Conservation (phyloP, 2,113 vertebrate genomes). For the Setophaga petechia region DNA sequence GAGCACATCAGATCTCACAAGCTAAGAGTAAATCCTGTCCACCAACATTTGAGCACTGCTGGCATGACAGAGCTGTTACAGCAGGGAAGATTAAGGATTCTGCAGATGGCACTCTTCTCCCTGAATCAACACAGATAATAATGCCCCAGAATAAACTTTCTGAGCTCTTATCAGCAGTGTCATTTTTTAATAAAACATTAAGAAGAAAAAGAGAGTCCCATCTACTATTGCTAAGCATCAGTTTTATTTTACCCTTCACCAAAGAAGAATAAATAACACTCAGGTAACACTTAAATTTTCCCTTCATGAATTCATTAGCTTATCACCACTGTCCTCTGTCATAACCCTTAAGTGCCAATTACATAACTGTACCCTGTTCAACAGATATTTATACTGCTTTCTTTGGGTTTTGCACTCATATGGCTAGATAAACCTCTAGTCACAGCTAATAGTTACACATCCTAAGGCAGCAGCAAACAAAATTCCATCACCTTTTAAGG, state of each 20-base stretch:
- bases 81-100: background rate
- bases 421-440: background rate
- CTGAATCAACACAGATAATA: background rate
- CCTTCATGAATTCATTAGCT: background rate
- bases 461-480: background rate
- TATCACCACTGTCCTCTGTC: background rate
- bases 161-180: background rate
- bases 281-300: background rate
- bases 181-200: background rate
- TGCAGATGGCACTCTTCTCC: background rate
- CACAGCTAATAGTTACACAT: background rate
- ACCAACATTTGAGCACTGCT: background rate
- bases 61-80: background rate
- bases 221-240: background rate
- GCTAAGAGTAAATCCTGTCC: background rate
- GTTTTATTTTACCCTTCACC: background rate
- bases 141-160: background rate
- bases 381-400: background rate
- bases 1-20: background rate
- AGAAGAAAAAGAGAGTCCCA: background rate
- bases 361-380: background rate
- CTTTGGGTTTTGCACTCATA: background rate
- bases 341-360: background rate
- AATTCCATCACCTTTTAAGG: slow-evolving; percentile 7
- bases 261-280: background rate